Evolutionary conservation across 30 jellyfish, hydroid and myxozoan species (phyloP).

Genomic region (Turritopsis dohrnii): DNA sequence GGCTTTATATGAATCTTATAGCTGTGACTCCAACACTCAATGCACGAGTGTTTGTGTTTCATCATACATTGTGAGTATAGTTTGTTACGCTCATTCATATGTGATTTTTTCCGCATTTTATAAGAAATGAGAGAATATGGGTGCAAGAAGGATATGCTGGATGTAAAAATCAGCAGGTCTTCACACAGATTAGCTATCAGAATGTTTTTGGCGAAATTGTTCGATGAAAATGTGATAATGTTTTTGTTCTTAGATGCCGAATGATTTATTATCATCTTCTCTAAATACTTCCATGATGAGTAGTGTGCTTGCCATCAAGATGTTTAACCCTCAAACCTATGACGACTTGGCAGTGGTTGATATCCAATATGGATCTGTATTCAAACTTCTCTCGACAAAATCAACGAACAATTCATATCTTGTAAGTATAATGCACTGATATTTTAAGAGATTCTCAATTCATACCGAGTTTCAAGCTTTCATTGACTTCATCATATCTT

Average conservation of each 20-base stretch:
- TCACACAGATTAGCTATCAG: too few relatives aligned
- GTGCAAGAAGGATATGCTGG: too few relatives aligned
- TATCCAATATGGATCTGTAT: constrained; percentile 28
- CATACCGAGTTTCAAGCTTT: too few relatives aligned
- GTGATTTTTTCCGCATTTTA: too few relatives aligned
- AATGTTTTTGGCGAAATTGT: too few relatives aligned
- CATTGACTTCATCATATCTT: not conserved
- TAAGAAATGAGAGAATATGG: too few relatives aligned
- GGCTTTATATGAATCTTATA: constrained; percentile 21
- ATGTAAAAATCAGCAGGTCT: too few relatives aligned
- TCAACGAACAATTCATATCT: constrained; percentile 25
- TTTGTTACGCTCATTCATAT: too few relatives aligned
- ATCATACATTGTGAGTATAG: constrained; percentile 45
- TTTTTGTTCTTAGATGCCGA: constrained; percentile 36
- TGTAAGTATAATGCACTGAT: constrained; percentile 37
- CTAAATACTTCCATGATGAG: constrained; percentile 29
- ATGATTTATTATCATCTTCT: constrained; percentile 34
- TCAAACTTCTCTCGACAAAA: constrained; percentile 25
- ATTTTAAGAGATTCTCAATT: too few relatives aligned
- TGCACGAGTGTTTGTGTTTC: constrained; percentile 57
- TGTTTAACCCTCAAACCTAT: constrained; percentile 40
- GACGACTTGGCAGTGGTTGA: constrained; percentile 26
- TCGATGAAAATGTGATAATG: not conserved
- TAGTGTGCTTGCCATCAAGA: constrained; percentile 14
- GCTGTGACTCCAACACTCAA: constrained; percentile 37